phyloP scores from a whole-genome alignment of 2,113 vertebrate species.

The Columba janthina region DNA sequence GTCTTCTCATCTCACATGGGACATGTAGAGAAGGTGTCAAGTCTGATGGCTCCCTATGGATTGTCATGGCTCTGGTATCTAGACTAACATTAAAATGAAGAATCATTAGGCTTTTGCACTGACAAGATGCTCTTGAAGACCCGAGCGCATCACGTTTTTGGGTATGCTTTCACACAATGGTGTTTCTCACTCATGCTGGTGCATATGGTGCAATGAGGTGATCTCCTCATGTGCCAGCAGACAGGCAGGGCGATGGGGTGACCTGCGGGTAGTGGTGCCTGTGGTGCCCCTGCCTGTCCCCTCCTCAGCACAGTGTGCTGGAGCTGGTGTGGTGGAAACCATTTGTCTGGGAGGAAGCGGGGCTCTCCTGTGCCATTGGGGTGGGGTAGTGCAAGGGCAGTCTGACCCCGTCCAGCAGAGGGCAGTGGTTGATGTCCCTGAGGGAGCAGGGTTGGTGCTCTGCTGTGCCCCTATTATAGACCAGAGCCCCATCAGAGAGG shows the following conservation, averaged over 20 bases:
- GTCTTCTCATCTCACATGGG: neutral
- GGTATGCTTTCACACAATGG: neutral
- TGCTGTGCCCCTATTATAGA: neutral
- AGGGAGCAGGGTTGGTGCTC: neutral
- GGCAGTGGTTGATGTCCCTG: too few relatives aligned
- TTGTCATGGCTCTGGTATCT: neutral
- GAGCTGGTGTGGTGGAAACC: neutral
- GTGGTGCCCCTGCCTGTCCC: neutral
- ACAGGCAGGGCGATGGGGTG: neutral
- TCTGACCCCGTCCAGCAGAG: neutral
- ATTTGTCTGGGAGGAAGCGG: rapidly evolving
- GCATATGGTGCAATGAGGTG: rapidly evolving
- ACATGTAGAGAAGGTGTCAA: neutral
- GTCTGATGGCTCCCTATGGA: neutral
- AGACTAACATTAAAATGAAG: neutral
- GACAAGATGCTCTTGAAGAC: neutral
- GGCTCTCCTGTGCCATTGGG: rapidly evolving
- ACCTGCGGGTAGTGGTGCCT: neutral
- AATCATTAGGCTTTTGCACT: neutral
- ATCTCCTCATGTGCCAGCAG: neutral
- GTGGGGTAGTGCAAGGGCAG: neutral
- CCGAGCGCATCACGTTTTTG: neutral
- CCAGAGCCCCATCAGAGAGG: neutral
- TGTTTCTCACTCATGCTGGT: neutral
- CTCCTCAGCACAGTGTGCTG: rapidly evolving